A percentile compares a stretch with the other conserved stretches of the same genome.
These are phyloP conservation scores for Trisateles emortualis DNA, from an alignment of 2,888 invertebrate genomes.

Conservation along the genomic window DNA sequence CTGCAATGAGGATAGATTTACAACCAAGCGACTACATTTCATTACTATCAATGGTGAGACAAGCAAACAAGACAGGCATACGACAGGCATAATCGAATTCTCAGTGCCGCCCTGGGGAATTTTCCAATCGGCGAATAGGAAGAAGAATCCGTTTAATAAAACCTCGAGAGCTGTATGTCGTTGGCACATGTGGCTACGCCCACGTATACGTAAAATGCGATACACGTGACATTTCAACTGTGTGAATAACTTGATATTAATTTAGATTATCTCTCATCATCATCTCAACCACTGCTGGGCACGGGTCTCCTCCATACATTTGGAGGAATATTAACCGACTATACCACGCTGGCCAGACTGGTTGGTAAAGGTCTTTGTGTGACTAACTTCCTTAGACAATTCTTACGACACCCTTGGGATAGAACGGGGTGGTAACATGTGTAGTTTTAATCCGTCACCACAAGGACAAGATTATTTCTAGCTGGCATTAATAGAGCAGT, in stretches of 20 bases:
- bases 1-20: constrained; percentile 7
- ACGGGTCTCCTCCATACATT: no score
- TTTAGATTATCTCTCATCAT: constrained; percentile 32
- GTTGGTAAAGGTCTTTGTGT: no score
- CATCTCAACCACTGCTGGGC: no score
- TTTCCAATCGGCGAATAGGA: constrained; percentile 69
- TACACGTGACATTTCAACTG: constrained; percentile 39
- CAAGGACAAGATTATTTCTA: no score
- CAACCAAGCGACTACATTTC: constrained; percentile 30
- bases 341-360: no score
- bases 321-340: no score
- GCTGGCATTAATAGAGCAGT: no score
- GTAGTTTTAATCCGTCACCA: no score
- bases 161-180: constrained; percentile 48
- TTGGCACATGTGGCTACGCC: constrained; percentile 35
- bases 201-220: constrained; percentile 33
- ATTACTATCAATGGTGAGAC: constrained; percentile 48
- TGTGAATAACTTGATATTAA: constrained; percentile 22
- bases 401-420: no score
- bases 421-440: no score
- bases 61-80: constrained; percentile 60
- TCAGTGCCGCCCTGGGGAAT: constrained; percentile 57
- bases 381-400: no score
- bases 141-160: constrained; percentile 67
- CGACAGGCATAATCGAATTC: constrained; percentile 71